phyloP scores from a whole-genome alignment of 2,113 vertebrate genomes.

The Mustela nigripes region DNA sequence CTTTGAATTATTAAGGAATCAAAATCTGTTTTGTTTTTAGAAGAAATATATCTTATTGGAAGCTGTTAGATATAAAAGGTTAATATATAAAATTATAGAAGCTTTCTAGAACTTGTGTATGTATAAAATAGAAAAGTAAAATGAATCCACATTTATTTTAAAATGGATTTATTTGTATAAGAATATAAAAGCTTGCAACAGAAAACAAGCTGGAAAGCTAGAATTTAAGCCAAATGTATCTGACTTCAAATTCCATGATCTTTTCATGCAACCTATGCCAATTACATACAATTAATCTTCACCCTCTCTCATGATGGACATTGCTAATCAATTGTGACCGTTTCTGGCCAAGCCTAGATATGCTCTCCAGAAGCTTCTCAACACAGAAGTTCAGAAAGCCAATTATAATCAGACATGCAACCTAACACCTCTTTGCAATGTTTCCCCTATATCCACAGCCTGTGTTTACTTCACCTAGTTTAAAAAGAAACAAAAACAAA shows the following conservation, averaged over 20 bases:
- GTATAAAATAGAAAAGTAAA: not conserved
- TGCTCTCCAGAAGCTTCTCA: not conserved
- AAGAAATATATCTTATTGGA: not conserved
- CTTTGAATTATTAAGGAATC: slow-evolving; percentile 32
- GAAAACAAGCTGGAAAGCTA: not conserved
- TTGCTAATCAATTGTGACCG: not conserved
- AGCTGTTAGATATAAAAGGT: not conserved
- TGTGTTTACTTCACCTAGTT: not conserved
- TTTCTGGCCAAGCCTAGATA: not conserved
- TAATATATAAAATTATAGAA: not conserved
- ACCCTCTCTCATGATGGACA: no score
- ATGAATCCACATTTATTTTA: not conserved
- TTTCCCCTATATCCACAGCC: not conserved
- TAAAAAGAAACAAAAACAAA: no score
- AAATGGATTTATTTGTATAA: not conserved
- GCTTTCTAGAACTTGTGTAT: not conserved
- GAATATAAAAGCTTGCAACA: not conserved
- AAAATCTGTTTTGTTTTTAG: not conserved
- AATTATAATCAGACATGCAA: not conserved
- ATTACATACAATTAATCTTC: not conserved
- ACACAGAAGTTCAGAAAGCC: not conserved
- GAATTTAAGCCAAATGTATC: not conserved
- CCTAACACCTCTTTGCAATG: not conserved
- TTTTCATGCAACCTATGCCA: not conserved
- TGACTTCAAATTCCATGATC: not conserved